phyloP scores from a whole-genome alignment of 2,888 invertebrate genomes.

The Agonopterix alstromeriana region DNA sequence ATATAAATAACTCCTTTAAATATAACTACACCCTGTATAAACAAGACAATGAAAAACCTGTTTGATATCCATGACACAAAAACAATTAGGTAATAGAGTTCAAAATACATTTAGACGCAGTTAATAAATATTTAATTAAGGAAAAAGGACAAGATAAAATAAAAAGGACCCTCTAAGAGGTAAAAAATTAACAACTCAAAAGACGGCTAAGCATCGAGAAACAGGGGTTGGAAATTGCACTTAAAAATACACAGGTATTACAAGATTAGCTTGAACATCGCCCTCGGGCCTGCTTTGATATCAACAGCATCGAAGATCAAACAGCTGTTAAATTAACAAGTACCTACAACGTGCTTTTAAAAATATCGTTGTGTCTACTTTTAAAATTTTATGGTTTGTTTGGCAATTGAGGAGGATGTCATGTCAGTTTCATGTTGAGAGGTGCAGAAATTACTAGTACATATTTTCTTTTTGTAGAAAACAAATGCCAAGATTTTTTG shows the following conservation, averaged over 20 bases:
- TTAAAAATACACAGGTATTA: conserved; percentile 60
- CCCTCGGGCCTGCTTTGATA: conserved; percentile 52
- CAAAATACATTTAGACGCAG: too few species aligned
- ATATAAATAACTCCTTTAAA: too few species aligned
- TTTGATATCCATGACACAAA: too few species aligned
- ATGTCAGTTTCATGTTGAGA: not conserved
- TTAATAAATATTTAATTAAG: not conserved
- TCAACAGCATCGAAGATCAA: conserved; percentile 55
- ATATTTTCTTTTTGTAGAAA: too few species aligned
- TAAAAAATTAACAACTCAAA: conserved; percentile 51
- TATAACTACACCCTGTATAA: too few species aligned
- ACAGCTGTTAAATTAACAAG: conserved; percentile 42
- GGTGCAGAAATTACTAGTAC: too few species aligned
- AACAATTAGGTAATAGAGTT: too few species aligned
- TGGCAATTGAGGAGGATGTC: conserved; percentile 1
- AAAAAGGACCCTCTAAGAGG: conserved; percentile 21
- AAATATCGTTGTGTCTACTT: conserved; percentile 5
- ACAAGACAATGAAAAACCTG: too few species aligned
- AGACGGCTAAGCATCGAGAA: conserved; percentile 21
- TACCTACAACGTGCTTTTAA: conserved; percentile 24
- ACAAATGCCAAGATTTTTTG: too few species aligned
- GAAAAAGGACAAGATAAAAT: conserved; percentile 20
- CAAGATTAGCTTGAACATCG: conserved; percentile 46
- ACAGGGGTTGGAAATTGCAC: conserved; percentile 57
- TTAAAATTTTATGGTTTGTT: conserved; percentile 3